Conservation (phyloP, 2,113 vertebrate genomes). For the Saimiri boliviensis region DNA sequence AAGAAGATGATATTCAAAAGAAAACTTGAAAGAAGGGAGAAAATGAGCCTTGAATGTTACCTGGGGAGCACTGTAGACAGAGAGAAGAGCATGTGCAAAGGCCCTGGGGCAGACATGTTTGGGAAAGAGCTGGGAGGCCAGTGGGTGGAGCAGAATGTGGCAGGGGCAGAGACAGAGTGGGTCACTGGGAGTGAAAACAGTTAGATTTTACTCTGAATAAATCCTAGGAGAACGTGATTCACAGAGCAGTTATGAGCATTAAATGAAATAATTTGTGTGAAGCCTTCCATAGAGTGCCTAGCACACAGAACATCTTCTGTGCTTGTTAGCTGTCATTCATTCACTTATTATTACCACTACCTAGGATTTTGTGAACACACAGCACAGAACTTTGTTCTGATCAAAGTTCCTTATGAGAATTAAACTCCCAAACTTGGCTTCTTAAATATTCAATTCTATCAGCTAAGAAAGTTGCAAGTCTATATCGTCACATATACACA, state of each 20-base stretch:
- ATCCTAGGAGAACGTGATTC: neutral
- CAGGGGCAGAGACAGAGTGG: neutral
- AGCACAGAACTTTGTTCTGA: neutral
- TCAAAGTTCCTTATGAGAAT: conserved; percentile 18
- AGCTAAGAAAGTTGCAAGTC: neutral
- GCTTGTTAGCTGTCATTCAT: neutral
- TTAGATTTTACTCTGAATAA: neutral
- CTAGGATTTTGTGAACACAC: neutral
- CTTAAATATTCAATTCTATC: neutral
- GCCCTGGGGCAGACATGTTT: neutral
- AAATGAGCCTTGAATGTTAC: neutral
- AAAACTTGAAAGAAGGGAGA: neutral
- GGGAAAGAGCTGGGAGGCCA: neutral
- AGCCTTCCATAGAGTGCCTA: neutral
- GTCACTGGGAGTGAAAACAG: neutral
- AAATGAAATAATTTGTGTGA: neutral
- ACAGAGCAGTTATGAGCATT: neutral
- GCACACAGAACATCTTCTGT: neutral
- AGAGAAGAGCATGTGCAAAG: neutral
- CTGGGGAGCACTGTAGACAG: neutral
- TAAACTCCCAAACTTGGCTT: neutral
- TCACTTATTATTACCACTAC: neutral
- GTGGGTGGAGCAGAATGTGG: neutral
- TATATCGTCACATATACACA: neutral
- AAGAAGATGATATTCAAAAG: neutral